phyloP scores from a whole-genome alignment of 2,797 vertebrate species.

The Zalophus californianus region DNA sequence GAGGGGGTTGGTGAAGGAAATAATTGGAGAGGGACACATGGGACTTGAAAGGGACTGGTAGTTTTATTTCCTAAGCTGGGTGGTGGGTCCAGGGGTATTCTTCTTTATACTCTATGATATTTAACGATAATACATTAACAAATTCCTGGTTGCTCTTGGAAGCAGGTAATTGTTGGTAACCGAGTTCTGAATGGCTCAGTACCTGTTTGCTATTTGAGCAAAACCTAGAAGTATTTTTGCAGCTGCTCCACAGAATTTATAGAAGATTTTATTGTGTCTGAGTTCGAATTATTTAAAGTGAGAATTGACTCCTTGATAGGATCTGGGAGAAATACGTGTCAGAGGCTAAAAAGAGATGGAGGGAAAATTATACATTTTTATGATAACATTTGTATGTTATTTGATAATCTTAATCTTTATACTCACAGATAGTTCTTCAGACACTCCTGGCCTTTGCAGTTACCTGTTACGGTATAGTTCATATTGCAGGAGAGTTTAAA shows the following conservation, averaged over 20 bases:
- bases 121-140: slow-evolving; percentile 17
- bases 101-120: slow-evolving; percentile 38
- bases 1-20: slow-evolving; percentile 3
- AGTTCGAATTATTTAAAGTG: slow-evolving; percentile 43
- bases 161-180: slow-evolving; percentile 16
- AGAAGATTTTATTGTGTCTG: slow-evolving; percentile 38
- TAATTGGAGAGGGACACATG: not conserved
- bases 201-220: slow-evolving; percentile 53
- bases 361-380: slow-evolving; percentile 19
- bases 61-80: slow-evolving; percentile 24
- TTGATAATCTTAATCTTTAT: slow-evolving; percentile 77
- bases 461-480: slow-evolving; percentile 98
- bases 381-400: slow-evolving; percentile 26
- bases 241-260: not conserved
- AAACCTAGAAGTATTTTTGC: slow-evolving; percentile 19
- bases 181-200: slow-evolving; percentile 39
- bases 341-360: not conserved
- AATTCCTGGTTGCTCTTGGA: slow-evolving; percentile 42
- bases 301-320: slow-evolving; percentile 41
- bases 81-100: not conserved
- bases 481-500: slow-evolving; percentile 98
- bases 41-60: slow-evolving; percentile 3
- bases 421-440: slow-evolving; percentile 96
- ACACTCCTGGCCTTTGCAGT: slow-evolving; percentile 97
- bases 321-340: slow-evolving; percentile 15